Conservation (phyloP, 2,888 invertebrate genomes). For the Trissolcus japonicus region DNA sequence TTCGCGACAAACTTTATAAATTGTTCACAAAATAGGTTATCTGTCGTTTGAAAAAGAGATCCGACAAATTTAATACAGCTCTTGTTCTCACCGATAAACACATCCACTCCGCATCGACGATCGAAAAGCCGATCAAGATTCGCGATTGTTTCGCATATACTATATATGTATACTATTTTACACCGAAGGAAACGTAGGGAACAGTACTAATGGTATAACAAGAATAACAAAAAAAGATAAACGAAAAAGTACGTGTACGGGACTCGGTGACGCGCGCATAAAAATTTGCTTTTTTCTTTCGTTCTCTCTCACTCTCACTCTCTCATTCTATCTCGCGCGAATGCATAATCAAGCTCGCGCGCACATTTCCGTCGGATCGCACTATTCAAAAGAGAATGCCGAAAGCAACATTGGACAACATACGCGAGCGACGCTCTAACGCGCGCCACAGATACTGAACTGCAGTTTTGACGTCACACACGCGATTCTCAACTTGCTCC, state of each 20-base stretch:
- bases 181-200: conserved; percentile 2
- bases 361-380: conserved; percentile 14
- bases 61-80: conserved; percentile 51
- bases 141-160: conserved; percentile 25
- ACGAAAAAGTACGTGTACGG: neutral
- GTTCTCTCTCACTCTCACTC: too few species aligned
- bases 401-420: conserved; percentile 31
- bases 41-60: conserved; percentile 50
- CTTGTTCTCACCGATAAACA: conserved; percentile 43
- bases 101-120: conserved; percentile 42
- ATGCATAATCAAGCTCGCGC: conserved; percentile 28
- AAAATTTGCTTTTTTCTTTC: neutral
- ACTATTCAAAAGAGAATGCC: conserved; percentile 35
- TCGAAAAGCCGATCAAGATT: conserved; percentile 29
- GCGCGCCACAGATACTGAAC: conserved; percentile 20
- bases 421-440: conserved; percentile 24
- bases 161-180: neutral
- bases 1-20: conserved; percentile 52
- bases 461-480: conserved; percentile 36
- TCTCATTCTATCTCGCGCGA: conserved; percentile 9
- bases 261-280: conserved; percentile 1
- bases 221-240: conserved; percentile 2
- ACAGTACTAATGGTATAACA: neutral
- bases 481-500: conserved; percentile 7
- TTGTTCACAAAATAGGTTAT: conserved; percentile 49